A percentile compares a stretch with the other conserved stretches of the same genome.
These are phyloP conservation scores for Epinephelus coioides DNA, from an alignment of 2,797 vertebrate species.

Conservation along the genomic window DNA sequence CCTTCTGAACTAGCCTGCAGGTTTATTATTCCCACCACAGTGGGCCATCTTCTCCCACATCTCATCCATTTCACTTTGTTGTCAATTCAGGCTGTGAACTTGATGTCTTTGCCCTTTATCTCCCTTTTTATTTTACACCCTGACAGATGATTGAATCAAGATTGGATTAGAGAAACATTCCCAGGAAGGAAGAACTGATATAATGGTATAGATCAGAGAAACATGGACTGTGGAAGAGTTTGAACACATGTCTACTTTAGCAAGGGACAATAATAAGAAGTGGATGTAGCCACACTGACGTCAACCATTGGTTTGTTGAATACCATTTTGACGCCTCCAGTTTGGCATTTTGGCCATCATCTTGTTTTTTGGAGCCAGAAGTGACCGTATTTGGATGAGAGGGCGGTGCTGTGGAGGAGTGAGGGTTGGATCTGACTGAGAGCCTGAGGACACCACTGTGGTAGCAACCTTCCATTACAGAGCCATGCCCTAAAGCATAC, in stretches of 20 bases:
- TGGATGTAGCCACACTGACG: too few species aligned
- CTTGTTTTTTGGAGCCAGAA: too few species aligned
- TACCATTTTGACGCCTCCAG: too few species aligned
- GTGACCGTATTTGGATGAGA: too few species aligned
- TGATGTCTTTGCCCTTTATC: slow-evolving; percentile 67
- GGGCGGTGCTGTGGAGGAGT: too few species aligned
- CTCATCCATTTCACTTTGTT: slow-evolving; percentile 73
- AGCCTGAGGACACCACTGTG: too few species aligned
- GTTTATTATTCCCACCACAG: slow-evolving; percentile 73
- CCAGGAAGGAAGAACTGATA: neutral
- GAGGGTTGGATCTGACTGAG: too few species aligned
- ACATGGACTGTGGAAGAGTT: neutral
- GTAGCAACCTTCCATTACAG: too few species aligned
- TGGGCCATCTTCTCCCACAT: slow-evolving; percentile 51
- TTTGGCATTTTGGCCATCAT: too few species aligned
- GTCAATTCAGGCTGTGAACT: slow-evolving; percentile 62
- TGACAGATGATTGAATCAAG: slow-evolving; percentile 49
- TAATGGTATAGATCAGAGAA: slow-evolving; percentile 18
- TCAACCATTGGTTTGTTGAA: too few species aligned
- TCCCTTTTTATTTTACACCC: slow-evolving; percentile 42
- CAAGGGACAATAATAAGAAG: neutral
- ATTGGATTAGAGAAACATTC: slow-evolving; percentile 32
- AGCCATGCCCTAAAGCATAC: too few species aligned
- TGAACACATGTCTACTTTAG: neutral
- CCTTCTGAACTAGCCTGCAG: slow-evolving; percentile 60